These are phyloP conservation scores for Lepidochitona cinerea DNA, from an alignment of 2,888 invertebrate species.

Conservation along the genomic window DNA sequence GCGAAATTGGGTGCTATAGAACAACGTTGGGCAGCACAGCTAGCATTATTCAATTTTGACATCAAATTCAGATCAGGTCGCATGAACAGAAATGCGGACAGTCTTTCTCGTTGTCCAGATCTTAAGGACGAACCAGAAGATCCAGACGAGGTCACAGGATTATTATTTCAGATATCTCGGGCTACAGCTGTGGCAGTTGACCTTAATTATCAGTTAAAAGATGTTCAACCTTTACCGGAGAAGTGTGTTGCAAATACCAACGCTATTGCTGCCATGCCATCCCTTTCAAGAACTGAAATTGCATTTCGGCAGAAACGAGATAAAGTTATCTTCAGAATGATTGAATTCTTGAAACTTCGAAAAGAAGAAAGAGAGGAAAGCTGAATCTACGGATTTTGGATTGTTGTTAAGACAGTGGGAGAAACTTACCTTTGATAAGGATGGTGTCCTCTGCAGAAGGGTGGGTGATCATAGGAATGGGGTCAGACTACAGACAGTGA, in stretches of 20 bases:
- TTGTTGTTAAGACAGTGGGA: conserved; percentile 1
- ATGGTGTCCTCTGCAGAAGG: conserved; percentile 15
- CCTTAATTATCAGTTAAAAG: too few species aligned
- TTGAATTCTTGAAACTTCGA: neutral
- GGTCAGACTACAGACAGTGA: conserved; percentile 11
- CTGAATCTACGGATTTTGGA: neutral
- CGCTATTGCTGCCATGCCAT: neutral
- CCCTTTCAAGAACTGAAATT: neutral
- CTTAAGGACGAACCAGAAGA: neutral
- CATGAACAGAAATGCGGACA: conserved; percentile 13
- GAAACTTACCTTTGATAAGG: neutral
- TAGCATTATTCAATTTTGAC: conserved; percentile 16
- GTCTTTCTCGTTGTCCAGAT: conserved; percentile 4
- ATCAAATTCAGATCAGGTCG: conserved; percentile 13
- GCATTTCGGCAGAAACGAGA: neutral
- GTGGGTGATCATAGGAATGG: conserved; percentile 4
- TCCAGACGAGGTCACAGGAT: neutral
- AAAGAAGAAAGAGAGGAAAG: neutral
- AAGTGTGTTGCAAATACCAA: too few species aligned
- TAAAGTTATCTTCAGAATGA: neutral
- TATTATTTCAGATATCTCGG: too few species aligned
- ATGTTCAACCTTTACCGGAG: too few species aligned
- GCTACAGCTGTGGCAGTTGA: too few species aligned
- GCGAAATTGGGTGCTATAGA: conserved; percentile 19
- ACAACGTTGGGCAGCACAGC: conserved; percentile 19